Base-by-base conservation (phyloP, 1,140 invertebrate genomes). In the Aplysia californica region DNA sequence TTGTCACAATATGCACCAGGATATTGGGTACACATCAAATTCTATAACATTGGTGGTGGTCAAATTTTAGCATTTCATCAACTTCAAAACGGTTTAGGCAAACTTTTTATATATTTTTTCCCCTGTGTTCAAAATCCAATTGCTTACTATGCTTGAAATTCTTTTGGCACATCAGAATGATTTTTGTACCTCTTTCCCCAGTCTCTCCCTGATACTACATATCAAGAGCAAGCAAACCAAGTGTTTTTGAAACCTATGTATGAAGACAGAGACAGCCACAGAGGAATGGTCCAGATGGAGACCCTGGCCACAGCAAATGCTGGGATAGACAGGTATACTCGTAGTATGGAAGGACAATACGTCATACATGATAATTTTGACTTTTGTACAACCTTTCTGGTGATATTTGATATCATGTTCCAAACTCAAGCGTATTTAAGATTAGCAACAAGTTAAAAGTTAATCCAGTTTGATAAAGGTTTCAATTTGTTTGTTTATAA, bases 271-370 rank as follows among this genome's bases (percentile, higher is more conserved):
- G 81, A 84, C 75, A 76, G 69, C 21, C 79, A 79, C 66, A 86
- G 84, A 79, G 70, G 82, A 10, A 85, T 88, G 85, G 76, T 87
- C 41, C 84, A 75, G 36, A 64, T 78, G 41, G 84, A 86, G 0
- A 86, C 81, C 38, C 29, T 86, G n/a, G 80, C 65, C n/a, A 38
- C 5, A 80, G 33, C 70, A 81, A 78, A 70, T 66, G 72, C 80
- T 58, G 64, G 84, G 67, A 75, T 87, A 58, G 86, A 87, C 77
- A 87, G 87, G 87, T 88, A 76, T n/a, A n/a, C n/a, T n/a, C n/a
- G n/a, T n/a, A n/a, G 44, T n/a, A 50, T 50, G 44, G 10, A 50
- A 50, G n/a, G 44, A 15, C n/a, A 50, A 50, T 15, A 15, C 10
- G 10, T 50, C 44, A 15, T 50, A 15, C n/a, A 10, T 50, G 44